These are phyloP conservation scores for Cotesia typhae DNA, from an alignment of 1,140 invertebrate genomes.

Conservation along the genomic window DNA sequence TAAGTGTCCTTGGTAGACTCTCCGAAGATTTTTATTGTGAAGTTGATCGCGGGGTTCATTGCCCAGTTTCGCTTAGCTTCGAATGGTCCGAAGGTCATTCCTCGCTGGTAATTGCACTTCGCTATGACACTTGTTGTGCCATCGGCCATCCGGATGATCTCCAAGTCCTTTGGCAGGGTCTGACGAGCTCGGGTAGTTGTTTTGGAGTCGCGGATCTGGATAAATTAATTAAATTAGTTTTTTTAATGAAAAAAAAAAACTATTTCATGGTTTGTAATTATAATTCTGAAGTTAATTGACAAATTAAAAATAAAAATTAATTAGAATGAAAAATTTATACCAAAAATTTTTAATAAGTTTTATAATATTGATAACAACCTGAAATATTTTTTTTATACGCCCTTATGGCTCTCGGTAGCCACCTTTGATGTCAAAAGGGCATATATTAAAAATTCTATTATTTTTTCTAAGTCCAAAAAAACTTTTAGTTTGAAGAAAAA, in stretches of 20 bases:
- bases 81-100: slow-evolving; percentile 64
- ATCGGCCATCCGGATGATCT: slow-evolving; percentile 49
- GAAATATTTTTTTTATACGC: no score
- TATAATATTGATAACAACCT: no score
- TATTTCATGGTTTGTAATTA: no score
- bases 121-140: slow-evolving; percentile 53
- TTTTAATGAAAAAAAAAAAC: neutral
- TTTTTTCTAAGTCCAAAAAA: no score
- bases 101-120: slow-evolving; percentile 50
- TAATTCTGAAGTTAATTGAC: no score
- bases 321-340: no score
- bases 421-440: no score
- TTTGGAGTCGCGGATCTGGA: slow-evolving; percentile 46
- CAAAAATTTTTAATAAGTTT: no score
- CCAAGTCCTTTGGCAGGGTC: slow-evolving; percentile 59
- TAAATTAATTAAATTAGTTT: slow-evolving; percentile 5
- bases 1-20: slow-evolving; percentile 44
- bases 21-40: slow-evolving; percentile 54
- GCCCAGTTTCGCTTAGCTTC: slow-evolving; percentile 57
- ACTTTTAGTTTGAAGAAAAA: no score
- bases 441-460: no score
- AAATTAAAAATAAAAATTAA: no score
- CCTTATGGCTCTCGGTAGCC: no score
- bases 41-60: slow-evolving; percentile 54
- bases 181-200: slow-evolving; percentile 57